A percentile compares a stretch with the other conserved stretches of the same genome.
Evolutionary conservation across 23 tunicate species (phyloP).

Genomic region (Aplidium turbinatum): DNA sequence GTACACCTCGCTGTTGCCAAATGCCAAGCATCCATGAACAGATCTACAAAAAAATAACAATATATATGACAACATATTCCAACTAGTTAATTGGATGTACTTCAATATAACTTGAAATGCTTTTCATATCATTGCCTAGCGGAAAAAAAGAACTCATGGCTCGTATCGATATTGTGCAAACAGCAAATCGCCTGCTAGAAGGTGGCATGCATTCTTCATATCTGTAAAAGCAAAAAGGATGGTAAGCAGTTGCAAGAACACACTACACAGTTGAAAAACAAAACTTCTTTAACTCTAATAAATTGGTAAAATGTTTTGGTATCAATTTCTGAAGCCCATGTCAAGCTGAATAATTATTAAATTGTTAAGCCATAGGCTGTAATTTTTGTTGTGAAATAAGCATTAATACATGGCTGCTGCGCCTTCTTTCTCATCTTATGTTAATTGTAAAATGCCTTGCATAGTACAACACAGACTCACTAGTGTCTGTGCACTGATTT

Average conservation of each 20-base stretch:
- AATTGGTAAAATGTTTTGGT: too few relatives aligned
- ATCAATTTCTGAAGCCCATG: too few relatives aligned
- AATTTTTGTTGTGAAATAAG: neutral
- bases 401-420: too few relatives aligned
- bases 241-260: neutral
- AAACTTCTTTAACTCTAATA: too few relatives aligned
- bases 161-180: constrained; percentile 51
- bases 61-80: too few relatives aligned
- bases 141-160: constrained; percentile 60
- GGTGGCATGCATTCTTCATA: constrained; percentile 45
- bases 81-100: constrained; percentile 3
- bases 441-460: too few relatives aligned
- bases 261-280: too few relatives aligned
- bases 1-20: too few relatives aligned
- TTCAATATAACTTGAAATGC: constrained; percentile 20
- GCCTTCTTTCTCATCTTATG: too few relatives aligned
- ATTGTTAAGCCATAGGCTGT: neutral
- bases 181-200: constrained; percentile 27
- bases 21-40: too few relatives aligned
- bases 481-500: too few relatives aligned
- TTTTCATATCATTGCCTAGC: neutral
- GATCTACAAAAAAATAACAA: neutral
- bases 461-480: too few relatives aligned
- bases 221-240: constrained; percentile 20
- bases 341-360: neutral